phyloP scores from a whole-genome alignment of 2,797 vertebrate species.

The Xerus rutilus region DNA sequence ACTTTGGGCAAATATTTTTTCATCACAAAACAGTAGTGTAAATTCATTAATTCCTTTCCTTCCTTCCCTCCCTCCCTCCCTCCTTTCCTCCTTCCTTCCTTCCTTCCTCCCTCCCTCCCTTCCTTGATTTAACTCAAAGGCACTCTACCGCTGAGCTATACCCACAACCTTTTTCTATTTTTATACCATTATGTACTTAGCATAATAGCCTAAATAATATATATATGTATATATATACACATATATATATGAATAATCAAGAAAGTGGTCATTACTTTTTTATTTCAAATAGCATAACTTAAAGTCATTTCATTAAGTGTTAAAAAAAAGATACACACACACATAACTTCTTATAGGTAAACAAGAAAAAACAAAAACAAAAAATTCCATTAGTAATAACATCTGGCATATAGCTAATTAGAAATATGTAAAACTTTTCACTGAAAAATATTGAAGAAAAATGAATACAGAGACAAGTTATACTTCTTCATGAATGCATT shows the following conservation, averaged over 20 bases:
- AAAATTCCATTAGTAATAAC: not conserved
- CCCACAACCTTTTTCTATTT: too few species aligned
- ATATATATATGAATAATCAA: not conserved
- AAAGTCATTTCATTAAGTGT: conserved; percentile 49
- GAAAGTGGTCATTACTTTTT: conserved; percentile 46
- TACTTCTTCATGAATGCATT: not conserved
- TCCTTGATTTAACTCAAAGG: too few species aligned
- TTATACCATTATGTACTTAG: too few species aligned
- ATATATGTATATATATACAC: too few species aligned
- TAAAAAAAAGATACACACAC: not conserved
- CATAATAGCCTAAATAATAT: not conserved
- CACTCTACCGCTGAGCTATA: too few species aligned
- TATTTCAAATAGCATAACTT: conserved; percentile 33
- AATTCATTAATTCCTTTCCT: conserved; percentile 42
- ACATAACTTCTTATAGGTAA: conserved; percentile 2
- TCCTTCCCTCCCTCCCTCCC: too few species aligned
- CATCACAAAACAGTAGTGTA: conserved; percentile 15
- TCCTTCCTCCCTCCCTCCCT: too few species aligned
- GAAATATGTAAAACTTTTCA: conserved; percentile 15
- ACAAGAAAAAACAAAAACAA: not conserved
- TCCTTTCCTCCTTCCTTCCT: too few species aligned
- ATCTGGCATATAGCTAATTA: not conserved
- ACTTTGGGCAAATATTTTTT: conserved; percentile 13
- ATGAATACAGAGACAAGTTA: not conserved
- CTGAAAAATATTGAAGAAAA: conserved; percentile 1